A percentile compares a stretch with the other conserved stretches of the same genome.
Evolutionary conservation across 2,888 invertebrate species (phyloP).

Genomic region (Spodoptera littoralis): DNA sequence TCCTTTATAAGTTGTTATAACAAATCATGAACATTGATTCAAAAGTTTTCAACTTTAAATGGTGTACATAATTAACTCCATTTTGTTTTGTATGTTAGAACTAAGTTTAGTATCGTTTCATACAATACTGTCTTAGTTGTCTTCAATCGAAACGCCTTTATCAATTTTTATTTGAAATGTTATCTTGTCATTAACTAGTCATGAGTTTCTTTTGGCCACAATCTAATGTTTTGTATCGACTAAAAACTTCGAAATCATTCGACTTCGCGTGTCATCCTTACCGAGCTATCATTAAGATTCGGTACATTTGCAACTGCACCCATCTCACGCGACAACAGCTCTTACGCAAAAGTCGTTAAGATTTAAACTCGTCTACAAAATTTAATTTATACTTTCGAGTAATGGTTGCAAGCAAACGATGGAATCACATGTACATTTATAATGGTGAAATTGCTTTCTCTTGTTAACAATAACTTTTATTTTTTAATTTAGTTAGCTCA

Average conservation of each 20-base stretch:
- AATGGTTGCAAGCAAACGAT: conserved; percentile 68
- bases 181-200: conserved; percentile 22
- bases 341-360: conserved; percentile 48
- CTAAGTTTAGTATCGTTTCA: too few species aligned
- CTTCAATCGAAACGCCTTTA: conserved; percentile 6
- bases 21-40: too few species aligned
- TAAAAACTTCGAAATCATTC: conserved; percentile 44
- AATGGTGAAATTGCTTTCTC: conserved; percentile 73
- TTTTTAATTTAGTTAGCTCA: conserved; percentile 59
- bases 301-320: conserved; percentile 44
- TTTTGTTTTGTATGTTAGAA: too few species aligned
- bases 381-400: conserved; percentile 66
- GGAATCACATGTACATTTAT: conserved; percentile 74
- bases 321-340: conserved; percentile 34
- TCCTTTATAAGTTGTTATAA: too few species aligned
- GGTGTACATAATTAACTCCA: too few species aligned
- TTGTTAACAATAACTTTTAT: conserved; percentile 64
- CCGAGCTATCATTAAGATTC: conserved; percentile 51
- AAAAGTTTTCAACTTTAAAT: too few species aligned
- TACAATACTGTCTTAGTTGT: too few species aligned
- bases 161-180: conserved; percentile 12
- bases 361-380: conserved; percentile 48
- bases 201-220: conserved; percentile 23
- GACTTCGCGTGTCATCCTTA: conserved; percentile 47
- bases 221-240: conserved; percentile 33